Percentiles rank a stretch among this genome's conserved stretches.
phyloP scores from a whole-genome alignment of 2,888 invertebrate species.

The Thelaira solivaga region DNA sequence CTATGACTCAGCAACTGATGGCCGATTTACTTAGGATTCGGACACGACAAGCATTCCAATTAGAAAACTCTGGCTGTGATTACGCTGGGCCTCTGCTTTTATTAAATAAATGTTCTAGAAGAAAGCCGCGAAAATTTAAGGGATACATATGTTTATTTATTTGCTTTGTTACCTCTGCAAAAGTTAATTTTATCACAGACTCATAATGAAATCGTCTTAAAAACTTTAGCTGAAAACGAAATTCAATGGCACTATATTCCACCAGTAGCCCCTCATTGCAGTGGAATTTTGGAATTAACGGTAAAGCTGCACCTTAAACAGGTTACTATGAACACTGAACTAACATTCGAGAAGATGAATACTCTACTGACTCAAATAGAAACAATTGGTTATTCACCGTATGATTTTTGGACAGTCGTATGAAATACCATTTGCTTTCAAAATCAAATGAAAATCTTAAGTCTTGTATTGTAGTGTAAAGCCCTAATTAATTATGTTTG shows the following conservation, averaged over 20 bases:
- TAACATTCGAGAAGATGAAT: background rate
- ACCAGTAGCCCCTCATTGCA: constrained; percentile 51
- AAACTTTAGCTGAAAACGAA: constrained; percentile 40
- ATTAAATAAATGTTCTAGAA: constrained; percentile 4
- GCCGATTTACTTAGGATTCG: background rate
- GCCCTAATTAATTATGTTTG: too few species aligned
- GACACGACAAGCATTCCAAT: constrained; percentile 11
- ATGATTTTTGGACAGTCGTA: too few species aligned
- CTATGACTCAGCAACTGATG: constrained; percentile 20
- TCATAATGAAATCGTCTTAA: constrained; percentile 21
- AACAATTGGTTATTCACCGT: constrained; percentile 33
- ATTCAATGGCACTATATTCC: constrained; percentile 56
- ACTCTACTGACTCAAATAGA: background rate
- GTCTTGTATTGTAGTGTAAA: too few species aligned
- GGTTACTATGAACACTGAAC: background rate
- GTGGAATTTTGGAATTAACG: constrained; percentile 55
- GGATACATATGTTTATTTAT: constrained; percentile 17
- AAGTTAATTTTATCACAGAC: constrained; percentile 9
- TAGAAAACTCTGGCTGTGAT: constrained; percentile 30
- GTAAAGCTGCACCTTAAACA: constrained; percentile 3
- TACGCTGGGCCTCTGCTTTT: constrained; percentile 33
- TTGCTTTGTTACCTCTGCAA: constrained; percentile 6
- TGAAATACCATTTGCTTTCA: too few species aligned
- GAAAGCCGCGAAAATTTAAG: constrained; percentile 7
- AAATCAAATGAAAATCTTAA: too few species aligned